These are phyloP conservation scores for Microchrysa polita DNA, from an alignment of 2,888 invertebrate genomes.

Conservation along the genomic window DNA sequence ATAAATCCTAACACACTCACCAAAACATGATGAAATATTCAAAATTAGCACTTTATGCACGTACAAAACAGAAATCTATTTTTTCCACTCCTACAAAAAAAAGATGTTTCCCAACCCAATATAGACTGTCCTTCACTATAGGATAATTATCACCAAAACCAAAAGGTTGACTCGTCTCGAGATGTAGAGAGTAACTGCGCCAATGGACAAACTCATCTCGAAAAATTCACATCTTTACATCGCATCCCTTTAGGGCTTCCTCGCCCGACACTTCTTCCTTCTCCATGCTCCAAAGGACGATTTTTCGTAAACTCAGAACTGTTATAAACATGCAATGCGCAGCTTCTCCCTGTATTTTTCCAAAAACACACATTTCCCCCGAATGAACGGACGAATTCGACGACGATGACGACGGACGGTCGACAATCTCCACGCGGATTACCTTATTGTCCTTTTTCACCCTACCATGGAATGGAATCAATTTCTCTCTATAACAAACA, in stretches of 20 bases:
- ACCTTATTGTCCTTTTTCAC: no score
- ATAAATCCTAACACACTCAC: slow-evolving; percentile 23
- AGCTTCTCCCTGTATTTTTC: slow-evolving; percentile 2
- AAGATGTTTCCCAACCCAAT: not conserved
- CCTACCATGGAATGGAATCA: no score
- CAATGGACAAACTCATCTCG: slow-evolving; percentile 34
- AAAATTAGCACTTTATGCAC: not conserved
- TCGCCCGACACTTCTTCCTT: not conserved
- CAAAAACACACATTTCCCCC: slow-evolving; percentile 20
- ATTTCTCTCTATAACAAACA: no score
- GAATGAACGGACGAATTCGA: no score
- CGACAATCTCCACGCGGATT: no score
- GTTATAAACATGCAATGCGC: slow-evolving; percentile 32
- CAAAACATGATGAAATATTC: slow-evolving; percentile 24
- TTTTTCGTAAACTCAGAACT: slow-evolving; percentile 14
- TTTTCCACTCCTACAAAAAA: not conserved
- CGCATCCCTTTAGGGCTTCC: not conserved
- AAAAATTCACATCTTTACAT: slow-evolving; percentile 26
- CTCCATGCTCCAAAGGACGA: not conserved
- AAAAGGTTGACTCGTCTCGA: slow-evolving; percentile 11
- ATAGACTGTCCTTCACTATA: not conserved
- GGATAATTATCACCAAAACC: not conserved
- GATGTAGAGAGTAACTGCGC: slow-evolving; percentile 39
- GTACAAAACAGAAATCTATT: slow-evolving; percentile 1
- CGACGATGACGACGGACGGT: no score